Percentiles rank a stretch among this genome's conserved stretches.
phyloP scores from a whole-genome alignment of 1,140 invertebrate species.

The Papilio aristodemus region DNA sequence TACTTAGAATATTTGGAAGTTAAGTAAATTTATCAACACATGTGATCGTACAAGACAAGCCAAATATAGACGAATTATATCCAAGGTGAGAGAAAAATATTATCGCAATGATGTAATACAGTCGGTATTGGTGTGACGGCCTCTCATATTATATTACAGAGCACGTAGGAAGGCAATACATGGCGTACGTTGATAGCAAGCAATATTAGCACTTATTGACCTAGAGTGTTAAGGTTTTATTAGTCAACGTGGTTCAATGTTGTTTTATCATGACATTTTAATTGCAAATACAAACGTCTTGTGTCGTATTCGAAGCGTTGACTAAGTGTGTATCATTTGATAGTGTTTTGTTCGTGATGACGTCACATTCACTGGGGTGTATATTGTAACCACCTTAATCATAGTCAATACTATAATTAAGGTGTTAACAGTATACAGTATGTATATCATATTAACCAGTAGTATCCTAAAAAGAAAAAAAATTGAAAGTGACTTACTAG shows the following conservation, averaged over 20 bases:
- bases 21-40: slow-evolving; percentile 12
- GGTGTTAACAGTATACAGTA: too few species aligned
- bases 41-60: neutral
- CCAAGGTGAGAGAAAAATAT: slow-evolving; percentile 41
- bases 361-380: slow-evolving; percentile 9
- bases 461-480: too few species aligned
- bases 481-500: too few species aligned
- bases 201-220: neutral
- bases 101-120: slow-evolving; percentile 51
- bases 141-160: slow-evolving; percentile 46
- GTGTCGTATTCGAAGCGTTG: slow-evolving; percentile 11
- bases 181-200: slow-evolving; percentile 11
- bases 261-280: slow-evolving; percentile 22
- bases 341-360: slow-evolving; percentile 4
- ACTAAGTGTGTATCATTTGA: slow-evolving; percentile 11
- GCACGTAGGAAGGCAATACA: slow-evolving; percentile 45
- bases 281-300: slow-evolving; percentile 14
- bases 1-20: neutral
- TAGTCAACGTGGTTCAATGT: slow-evolving; percentile 26
- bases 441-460: too few species aligned
- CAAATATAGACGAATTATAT: slow-evolving; percentile 16
- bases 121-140: slow-evolving; percentile 31
- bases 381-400: neutral
- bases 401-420: too few species aligned
- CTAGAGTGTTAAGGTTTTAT: neutral